These are phyloP conservation scores for Brevimyrus niger DNA, from an alignment of 2,113 vertebrate species.

Conservation along the genomic window DNA sequence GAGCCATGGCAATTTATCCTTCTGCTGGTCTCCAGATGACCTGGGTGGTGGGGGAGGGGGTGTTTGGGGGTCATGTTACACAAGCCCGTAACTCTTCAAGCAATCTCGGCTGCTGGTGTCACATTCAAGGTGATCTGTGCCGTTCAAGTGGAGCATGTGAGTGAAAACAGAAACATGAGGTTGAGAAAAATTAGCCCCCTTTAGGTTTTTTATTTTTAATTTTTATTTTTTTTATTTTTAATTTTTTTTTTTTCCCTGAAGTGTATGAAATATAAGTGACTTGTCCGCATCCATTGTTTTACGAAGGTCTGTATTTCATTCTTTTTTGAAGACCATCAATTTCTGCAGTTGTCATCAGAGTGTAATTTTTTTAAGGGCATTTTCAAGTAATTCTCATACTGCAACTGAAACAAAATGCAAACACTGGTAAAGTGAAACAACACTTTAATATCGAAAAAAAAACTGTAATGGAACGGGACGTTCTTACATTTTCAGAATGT, in stretches of 20 bases:
- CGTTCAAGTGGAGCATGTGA: neutral
- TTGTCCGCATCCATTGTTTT: neutral
- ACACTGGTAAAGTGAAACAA: neutral
- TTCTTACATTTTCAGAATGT: neutral
- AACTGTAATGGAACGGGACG: neutral
- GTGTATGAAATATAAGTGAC: neutral
- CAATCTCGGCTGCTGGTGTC: conserved; percentile 93
- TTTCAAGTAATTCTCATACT: neutral
- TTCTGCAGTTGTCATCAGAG: neutral
- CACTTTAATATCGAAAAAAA: neutral
- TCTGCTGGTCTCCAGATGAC: neutral
- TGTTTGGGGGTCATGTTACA: conserved; percentile 70
- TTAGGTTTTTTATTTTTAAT: too few relatives aligned
- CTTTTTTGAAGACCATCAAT: neutral
- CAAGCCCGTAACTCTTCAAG: conserved; percentile 87
- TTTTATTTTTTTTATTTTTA: too few relatives aligned
- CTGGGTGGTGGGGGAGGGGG: neutral
- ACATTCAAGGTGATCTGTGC: conserved; percentile 79
- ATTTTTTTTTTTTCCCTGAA: neutral
- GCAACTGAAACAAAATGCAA: neutral
- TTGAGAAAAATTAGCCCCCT: neutral
- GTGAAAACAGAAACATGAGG: neutral
- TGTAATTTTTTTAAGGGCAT: neutral
- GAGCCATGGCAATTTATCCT: neutral
- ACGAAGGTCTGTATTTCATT: neutral